Percentiles rank a stretch among this genome's conserved stretches.
These are phyloP conservation scores for Armadillidium nasatum DNA, from an alignment of 1,140 invertebrate species.

Conservation along the genomic window DNA sequence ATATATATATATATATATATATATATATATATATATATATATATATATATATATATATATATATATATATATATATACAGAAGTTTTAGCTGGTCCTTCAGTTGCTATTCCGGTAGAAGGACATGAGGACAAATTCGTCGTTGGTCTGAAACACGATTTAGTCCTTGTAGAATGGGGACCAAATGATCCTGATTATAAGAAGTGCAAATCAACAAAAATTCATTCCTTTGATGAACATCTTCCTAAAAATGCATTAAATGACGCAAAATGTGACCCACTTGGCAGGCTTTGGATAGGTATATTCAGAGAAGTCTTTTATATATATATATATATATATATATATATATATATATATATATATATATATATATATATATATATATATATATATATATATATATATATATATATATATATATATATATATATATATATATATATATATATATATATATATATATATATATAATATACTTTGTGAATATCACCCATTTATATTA, in stretches of 20 bases:
- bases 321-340: slow-evolving; percentile 8
- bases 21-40: too few relatives aligned
- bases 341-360: background rate
- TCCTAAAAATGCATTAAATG: slow-evolving; percentile 48
- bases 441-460: background rate
- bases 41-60: too few relatives aligned
- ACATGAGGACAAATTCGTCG: slow-evolving; percentile 10
- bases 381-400: background rate
- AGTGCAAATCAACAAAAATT: slow-evolving; percentile 19
- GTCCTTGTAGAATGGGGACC: slow-evolving; percentile 25
- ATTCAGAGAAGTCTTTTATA: background rate
- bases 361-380: background rate
- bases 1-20: too few relatives aligned
- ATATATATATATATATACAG: too few relatives aligned
- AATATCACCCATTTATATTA: too few relatives aligned
- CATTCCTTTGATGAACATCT: slow-evolving; percentile 45
- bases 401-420: background rate
- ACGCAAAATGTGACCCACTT: slow-evolving; percentile 51
- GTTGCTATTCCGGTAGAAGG: slow-evolving; percentile 31
- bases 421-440: background rate
- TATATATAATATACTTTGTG: too few relatives aligned
- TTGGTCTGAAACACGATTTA: slow-evolving; percentile 26
- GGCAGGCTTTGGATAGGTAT: slow-evolving; percentile 49
- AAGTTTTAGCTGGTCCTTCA: background rate
- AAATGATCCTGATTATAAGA: slow-evolving; percentile 7